Base-by-base conservation (phyloP, 2,888 invertebrate species). In the Protodeltote pygarga region DNA sequence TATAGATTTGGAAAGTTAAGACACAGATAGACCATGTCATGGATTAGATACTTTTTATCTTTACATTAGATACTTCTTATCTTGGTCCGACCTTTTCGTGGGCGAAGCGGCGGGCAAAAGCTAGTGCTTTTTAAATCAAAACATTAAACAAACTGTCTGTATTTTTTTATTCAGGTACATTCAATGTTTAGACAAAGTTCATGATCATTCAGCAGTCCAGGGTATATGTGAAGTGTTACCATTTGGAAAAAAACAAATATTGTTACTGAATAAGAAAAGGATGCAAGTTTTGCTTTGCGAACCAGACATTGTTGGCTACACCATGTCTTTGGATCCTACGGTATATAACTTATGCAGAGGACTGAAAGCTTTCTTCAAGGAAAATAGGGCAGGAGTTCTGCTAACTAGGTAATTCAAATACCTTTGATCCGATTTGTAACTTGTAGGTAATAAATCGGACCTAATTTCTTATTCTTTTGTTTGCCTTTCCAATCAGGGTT, bases 341-440 rank as follows among this genome's bases (percentile, higher is more conserved):
- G 84, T 91, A 3, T 90, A 90, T 53, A 92, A 92, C 53, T 71
- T 94, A 8, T 92, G 92, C 29, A 89, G 93, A 62, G 94, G 93
- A 0, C 60, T 94, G 13, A 91, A 85, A 35, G 91, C 93, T 3
- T 94, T 93, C 71, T 94, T 94, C 62, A 81, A 83, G 33, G 87
- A 90, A 11, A 88, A 93, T 65, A 79, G 87, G 9, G 91, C 93
- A 11, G 93, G 93, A 0, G 74, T 94, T 40, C 72, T 94, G 49
- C 48, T 92, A 40, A 80, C 91, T 1, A 83, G 90, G 91, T 89
- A 64, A 49, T 52, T 35, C 5, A 31, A 4, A 4, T 15, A 3
- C 2, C 21, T 24, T n/a, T n/a, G 5, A 11, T 15, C n/a, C 13
- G 14, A 14, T 9, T 20, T n/a, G n/a, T n/a, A n/a, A n/a, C 5